A percentile compares a stretch with the other conserved stretches of the same genome.
Evolutionary conservation across 2,888 invertebrate species (phyloP).

Genomic region (Sphaerophoria rueppellii): DNA sequence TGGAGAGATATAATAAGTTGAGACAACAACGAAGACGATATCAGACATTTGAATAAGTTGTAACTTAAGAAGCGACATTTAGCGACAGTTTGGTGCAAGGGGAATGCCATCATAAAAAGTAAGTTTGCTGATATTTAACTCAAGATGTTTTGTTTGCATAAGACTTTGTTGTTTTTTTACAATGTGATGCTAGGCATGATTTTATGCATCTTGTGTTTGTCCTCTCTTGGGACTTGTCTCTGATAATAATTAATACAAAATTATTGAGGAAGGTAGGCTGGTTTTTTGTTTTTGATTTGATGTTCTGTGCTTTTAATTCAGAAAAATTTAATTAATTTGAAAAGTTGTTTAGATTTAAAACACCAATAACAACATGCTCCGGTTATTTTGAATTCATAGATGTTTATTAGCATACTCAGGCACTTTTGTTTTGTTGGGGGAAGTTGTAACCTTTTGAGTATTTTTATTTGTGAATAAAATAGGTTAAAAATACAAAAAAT

Average conservation of each 20-base stretch:
- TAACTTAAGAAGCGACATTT: constrained; percentile 39
- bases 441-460: constrained; percentile 1
- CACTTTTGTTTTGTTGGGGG: not conserved
- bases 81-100: constrained; percentile 33
- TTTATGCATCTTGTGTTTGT: not conserved
- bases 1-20: constrained; percentile 32
- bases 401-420: not conserved
- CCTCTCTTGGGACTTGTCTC: not conserved
- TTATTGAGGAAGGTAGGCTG: not conserved
- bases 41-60: constrained; percentile 60
- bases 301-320: too few relatives aligned
- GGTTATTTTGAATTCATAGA: not conserved
- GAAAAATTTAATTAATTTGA: not conserved
- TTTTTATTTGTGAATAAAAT: not conserved
- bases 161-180: not conserved
- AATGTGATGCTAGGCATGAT: constrained; percentile 13
- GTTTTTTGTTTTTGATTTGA: constrained; percentile 1
- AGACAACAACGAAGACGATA: constrained; percentile 59
- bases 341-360: constrained; percentile 13
- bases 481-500: not conserved
- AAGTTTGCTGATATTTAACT: constrained; percentile 57
- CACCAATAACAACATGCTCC: constrained; percentile 8
- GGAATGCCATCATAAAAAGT: constrained; percentile 69
- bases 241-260: not conserved
- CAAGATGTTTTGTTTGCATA: constrained; percentile 58